Conservation (phyloP, 2,797 vertebrate species). For the Garrulus glandarius region DNA sequence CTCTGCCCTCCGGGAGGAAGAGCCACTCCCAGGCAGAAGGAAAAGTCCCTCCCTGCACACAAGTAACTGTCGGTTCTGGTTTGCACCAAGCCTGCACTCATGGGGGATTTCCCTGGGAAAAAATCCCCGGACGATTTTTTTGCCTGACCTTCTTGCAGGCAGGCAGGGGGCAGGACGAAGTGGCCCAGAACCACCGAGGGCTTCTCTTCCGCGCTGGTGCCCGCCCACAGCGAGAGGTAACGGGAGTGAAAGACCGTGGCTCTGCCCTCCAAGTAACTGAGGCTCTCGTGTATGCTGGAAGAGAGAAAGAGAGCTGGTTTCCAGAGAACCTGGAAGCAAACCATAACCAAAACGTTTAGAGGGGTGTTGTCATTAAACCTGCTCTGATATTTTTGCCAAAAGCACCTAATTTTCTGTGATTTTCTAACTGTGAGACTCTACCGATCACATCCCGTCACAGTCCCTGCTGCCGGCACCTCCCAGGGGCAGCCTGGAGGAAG, state of each 20-base stretch:
- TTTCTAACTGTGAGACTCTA: neutral
- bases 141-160: slow-evolving; percentile 86
- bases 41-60: neutral
- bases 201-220: slow-evolving; percentile 66
- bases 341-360: neutral
- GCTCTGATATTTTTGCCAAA: neutral
- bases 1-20: neutral
- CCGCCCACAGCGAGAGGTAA: slow-evolving; percentile 80
- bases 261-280: slow-evolving; percentile 82
- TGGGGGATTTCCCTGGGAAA: neutral
- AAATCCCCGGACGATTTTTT: accelerated
- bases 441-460: accelerated
- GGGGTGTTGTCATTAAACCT: neutral
- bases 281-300: slow-evolving; percentile 85
- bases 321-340: neutral
- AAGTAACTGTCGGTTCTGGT: neutral
- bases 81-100: neutral
- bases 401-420: neutral
- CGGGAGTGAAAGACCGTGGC: slow-evolving; percentile 88
- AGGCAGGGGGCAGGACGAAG: slow-evolving; percentile 87
- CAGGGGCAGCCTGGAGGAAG: neutral
- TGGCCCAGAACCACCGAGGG: slow-evolving; percentile 81
- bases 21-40: neutral
- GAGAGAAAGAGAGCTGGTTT: neutral
- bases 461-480: accelerated